These are phyloP conservation scores for Gavia stellata DNA, from an alignment of 2,113 vertebrate species.

Conservation along the genomic window DNA sequence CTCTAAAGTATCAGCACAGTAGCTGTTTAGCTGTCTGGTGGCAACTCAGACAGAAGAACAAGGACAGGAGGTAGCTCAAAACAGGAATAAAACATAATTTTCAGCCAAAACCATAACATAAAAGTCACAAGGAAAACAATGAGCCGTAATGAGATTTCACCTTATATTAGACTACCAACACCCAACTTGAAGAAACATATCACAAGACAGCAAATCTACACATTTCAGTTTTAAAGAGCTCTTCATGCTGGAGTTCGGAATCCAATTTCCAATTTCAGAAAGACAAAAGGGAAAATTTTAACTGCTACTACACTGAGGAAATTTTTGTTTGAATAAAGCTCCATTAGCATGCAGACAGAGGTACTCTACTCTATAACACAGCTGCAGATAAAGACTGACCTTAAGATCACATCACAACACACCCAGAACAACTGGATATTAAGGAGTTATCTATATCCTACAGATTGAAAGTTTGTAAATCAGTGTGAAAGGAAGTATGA, in stretches of 20 bases:
- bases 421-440: neutral
- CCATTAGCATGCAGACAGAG: neutral
- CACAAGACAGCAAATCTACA: neutral
- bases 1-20: neutral
- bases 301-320: neutral
- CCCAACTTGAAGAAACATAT: neutral
- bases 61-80: neutral
- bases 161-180: neutral
- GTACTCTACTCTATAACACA: neutral
- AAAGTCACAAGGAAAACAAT: neutral
- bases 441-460: neutral
- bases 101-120: neutral
- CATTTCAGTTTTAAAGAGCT: neutral
- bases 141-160: neutral
- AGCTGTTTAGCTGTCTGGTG: neutral
- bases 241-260: neutral
- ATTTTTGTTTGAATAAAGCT: neutral
- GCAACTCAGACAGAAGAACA: neutral
- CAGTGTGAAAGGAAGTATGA: neutral
- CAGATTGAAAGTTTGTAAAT: neutral
- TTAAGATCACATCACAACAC: neutral
- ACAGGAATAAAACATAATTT: neutral
- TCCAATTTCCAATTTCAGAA: neutral
- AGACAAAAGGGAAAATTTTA: neutral
- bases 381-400: neutral